Base-by-base conservation (phyloP, 2,888 invertebrate species). In the Stictocephala bisonia region DNA sequence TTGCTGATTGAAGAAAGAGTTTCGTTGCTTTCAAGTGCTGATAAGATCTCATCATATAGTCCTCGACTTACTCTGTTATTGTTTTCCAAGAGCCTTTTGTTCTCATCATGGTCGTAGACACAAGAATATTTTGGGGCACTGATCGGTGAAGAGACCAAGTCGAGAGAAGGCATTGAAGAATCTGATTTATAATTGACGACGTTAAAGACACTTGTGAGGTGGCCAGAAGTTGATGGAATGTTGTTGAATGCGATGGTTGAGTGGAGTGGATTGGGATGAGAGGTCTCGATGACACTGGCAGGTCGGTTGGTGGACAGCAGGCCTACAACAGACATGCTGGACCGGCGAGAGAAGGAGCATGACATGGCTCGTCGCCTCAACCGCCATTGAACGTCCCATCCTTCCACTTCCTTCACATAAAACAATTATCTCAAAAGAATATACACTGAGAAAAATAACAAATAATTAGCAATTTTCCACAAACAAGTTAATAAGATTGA, bases 321-420 rank as follows among this genome's bases (percentile, higher is more conserved):
- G 22, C 60, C 41, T 24, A 60, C 24, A 15, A 73, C 58, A n/a
- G 69, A 69, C 18, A 58, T 35, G 60, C 73, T 73, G 3, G 73
- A 60, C 3, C 73, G 44, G 1, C 73, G 73, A 3, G 69, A 18
- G 44, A 73, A 69, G 22, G 73, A 73, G 11, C 73, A 73, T 7
- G 73, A 73, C 73, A 73, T 70, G 11, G 73, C 67, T 1, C 73
- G 68, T 13, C 73, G 20, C 9, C 73, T 58, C 7, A 69, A 73
- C 0, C 73, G 69, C 20, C 68, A 69, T 35, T 73, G 69, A 9
- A 58, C 58, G 9, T 73, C 73, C 73, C 73, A 73, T 4, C 22
- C 26, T 11, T 73, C 73, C 7, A 26, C 9, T 24, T 72, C 68
- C 68, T 66, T 83, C 82, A n/a, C n/a, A n/a, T n/a, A n/a, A n/a